Evolutionary conservation across 2,888 invertebrate genomes (phyloP).

Genomic region (Eupeodes latifasciatus): DNA sequence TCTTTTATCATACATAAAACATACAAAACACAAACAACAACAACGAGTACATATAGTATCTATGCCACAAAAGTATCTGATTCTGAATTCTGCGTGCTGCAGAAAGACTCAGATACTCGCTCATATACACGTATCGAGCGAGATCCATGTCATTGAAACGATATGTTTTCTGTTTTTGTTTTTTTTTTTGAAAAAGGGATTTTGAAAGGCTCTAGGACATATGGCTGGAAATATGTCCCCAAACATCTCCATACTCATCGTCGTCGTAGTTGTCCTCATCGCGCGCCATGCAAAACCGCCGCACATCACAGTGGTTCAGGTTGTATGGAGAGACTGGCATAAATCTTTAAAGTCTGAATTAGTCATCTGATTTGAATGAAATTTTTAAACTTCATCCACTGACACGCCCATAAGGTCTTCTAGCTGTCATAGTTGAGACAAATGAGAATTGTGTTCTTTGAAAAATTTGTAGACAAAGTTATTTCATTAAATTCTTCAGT

Average conservation of each 20-base stretch:
- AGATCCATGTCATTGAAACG: constrained; percentile 36
- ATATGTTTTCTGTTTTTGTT: constrained; percentile 12
- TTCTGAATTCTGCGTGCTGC: constrained; percentile 15
- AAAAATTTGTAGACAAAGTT: too few species aligned
- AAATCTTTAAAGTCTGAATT: too few species aligned
- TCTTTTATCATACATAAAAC: constrained; percentile 22
- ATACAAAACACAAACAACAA: too few species aligned
- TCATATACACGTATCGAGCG: constrained; percentile 14
- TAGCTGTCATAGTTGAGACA: too few species aligned
- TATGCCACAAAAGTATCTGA: constrained; percentile 26
- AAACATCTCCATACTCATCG: constrained; percentile 20
- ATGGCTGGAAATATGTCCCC: constrained; percentile 44
- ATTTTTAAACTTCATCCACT: too few species aligned
- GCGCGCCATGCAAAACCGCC: background rate
- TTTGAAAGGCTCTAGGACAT: constrained; percentile 38
- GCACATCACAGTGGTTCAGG: too few species aligned
- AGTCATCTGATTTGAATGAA: too few species aligned
- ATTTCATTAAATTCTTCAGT: too few species aligned
- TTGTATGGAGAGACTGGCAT: too few species aligned
- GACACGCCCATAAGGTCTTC: too few species aligned
- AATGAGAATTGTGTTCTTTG: too few species aligned
- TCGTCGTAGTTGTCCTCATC: background rate
- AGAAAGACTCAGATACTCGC: background rate
- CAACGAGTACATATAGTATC: constrained; percentile 11
- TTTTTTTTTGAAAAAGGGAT: background rate